Evolutionary conservation across 2,888 invertebrate genomes (phyloP), one percentile per base, ranked within the genome.

Genomic region (Masnerella sp.): DNA sequence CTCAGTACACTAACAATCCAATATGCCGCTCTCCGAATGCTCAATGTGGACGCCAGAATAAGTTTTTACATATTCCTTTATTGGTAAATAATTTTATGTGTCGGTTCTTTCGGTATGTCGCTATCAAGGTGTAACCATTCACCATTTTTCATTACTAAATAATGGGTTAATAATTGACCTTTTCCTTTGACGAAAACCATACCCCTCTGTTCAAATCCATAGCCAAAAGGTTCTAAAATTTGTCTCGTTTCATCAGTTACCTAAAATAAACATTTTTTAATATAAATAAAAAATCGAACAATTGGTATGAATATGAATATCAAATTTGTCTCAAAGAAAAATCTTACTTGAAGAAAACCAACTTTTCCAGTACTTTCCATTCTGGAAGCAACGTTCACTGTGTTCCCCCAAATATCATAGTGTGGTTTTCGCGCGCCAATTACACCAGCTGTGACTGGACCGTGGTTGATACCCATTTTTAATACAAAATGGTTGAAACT

Each of bases 351-450:
- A 82, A 97, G 95, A 79, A 94, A 95, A 3, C 96, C 96, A 58
- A 96, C 96, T 89, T 96, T 97, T 73, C 98, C 98, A 0, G 98
- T 98, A 84, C 96, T 97, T 87, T 99, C 98, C 98, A 99, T 99
- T 67, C 98, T 90, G 0, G 97, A 97, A 4, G 98, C 97, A 0
- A 99, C 98, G 85, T 99, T 99, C 11, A 98, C 97, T 0, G 97
- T 96, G 85, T 98, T 97, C 1, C 97, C 97, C 96, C 96, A 97
- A 81, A 98, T 97, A 86, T 98, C 97, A 84, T 97, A 98, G 87
- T 97, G 97, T 0, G 97, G 97, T 85, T 97, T 97, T 52, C 96
- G 89, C 0, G 96, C 97, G 9, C 98, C 97, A 80, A 98, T 97
- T 3, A 98, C 97, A 0, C 98, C 98, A 0, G 97, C 97, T 0